A percentile compares a stretch with the other conserved stretches of the same genome.
These are phyloP conservation scores for Hypotaenidia philippensis DNA, from an alignment of 2,797 vertebrate species.

Conservation along the genomic window DNA sequence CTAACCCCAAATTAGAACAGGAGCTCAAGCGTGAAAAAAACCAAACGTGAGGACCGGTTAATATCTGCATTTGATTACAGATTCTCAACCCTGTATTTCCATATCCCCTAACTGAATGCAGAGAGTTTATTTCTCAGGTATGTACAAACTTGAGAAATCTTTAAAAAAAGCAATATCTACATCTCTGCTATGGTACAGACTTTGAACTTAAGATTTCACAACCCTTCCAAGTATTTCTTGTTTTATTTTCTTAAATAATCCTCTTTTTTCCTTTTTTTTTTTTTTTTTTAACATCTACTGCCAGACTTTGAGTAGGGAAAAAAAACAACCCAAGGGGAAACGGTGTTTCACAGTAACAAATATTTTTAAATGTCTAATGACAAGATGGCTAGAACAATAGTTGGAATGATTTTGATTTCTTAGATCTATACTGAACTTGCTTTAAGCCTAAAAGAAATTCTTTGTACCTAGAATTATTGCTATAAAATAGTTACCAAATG, in stretches of 20 bases:
- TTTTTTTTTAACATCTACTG: neutral
- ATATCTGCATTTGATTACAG: neutral
- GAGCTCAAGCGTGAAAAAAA: conserved; percentile 1
- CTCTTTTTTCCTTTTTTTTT: neutral
- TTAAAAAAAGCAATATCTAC: neutral
- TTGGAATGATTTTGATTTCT: neutral
- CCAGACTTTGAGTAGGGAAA: neutral
- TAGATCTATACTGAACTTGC: neutral
- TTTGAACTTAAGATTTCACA: neutral
- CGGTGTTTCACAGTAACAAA: neutral
- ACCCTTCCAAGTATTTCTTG: neutral
- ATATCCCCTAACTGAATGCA: neutral
- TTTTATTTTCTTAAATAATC: neutral
- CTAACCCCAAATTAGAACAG: conserved; percentile 7
- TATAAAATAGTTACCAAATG: neutral
- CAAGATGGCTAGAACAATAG: neutral
- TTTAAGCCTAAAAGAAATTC: neutral
- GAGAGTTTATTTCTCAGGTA: neutral
- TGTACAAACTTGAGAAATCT: neutral
- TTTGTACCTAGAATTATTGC: neutral
- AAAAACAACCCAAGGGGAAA: neutral
- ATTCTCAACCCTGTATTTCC: neutral
- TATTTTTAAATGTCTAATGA: neutral
- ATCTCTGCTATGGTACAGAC: neutral
- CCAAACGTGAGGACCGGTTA: neutral